Evolutionary conservation across 2,888 invertebrate genomes (phyloP).

Genomic region (Caenorhabditis doughertyi): DNA sequence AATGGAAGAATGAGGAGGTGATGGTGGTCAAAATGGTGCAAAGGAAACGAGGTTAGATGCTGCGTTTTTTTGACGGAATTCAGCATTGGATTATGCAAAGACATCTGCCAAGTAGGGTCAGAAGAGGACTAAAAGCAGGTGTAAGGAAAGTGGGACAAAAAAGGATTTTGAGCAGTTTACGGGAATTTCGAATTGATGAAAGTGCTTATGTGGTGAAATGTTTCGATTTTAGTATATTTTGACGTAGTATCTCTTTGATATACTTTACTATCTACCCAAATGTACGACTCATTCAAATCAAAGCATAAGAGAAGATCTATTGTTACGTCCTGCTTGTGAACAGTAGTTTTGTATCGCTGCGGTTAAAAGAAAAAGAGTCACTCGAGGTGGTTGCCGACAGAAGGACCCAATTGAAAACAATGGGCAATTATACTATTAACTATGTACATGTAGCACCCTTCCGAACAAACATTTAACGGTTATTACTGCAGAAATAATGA

Average conservation of each 20-base stretch:
- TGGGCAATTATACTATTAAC: slow-evolving; percentile 63
- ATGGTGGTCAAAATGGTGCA: slow-evolving; percentile 15
- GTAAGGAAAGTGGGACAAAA: slow-evolving; percentile 42
- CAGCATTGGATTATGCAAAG: slow-evolving; percentile 39
- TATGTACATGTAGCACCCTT: slow-evolving; percentile 60
- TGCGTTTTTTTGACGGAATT: slow-evolving; percentile 36
- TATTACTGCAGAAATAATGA: slow-evolving; percentile 58
- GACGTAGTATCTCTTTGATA: no score
- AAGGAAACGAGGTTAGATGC: slow-evolving; percentile 14
- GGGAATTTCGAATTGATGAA: slow-evolving; percentile 43
- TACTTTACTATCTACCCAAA: no score
- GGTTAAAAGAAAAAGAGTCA: slow-evolving; percentile 21
- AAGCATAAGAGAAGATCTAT: background rate
- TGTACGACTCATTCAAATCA: no score
- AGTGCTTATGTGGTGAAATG: no score
- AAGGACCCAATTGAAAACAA: slow-evolving; percentile 58
- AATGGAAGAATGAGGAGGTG: background rate
- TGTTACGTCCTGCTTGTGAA: background rate
- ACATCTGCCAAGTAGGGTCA: slow-evolving; percentile 42
- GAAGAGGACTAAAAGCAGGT: slow-evolving; percentile 24
- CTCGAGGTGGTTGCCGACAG: slow-evolving; percentile 40
- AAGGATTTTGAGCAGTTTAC: slow-evolving; percentile 2
- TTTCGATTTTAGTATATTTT: no score
- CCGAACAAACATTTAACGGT: slow-evolving; percentile 53
- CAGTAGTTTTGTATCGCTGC: slow-evolving; percentile 26